Evolutionary conservation across 1,140 invertebrate species (phyloP), one percentile per base, ranked within the genome.

Genomic region (Melitaea cinxia): DNA sequence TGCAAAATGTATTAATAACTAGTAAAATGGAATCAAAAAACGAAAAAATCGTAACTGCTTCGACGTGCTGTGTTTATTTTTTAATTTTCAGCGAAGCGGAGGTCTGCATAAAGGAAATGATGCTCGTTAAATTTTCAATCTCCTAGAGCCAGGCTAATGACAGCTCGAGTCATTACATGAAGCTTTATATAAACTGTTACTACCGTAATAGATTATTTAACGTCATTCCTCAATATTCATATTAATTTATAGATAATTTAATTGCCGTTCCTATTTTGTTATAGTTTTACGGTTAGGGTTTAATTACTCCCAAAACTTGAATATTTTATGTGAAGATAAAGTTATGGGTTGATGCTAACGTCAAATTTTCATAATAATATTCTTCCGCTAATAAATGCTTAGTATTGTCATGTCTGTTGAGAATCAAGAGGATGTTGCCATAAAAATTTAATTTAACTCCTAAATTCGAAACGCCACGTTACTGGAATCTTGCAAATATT

Each of bases 91-190:
- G 19, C 50, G 50, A 60, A 55, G 59, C 54, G 58, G 65, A 23
- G 30, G 49, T 54, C 33, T 50, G 63, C 65, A 76, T 60, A 57
- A 76, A 69, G 77, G 70, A 72, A 79, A 80, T 75, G 75, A 66
- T 70, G 60, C 73, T 82, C 80, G 78, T 84, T 84, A 84, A 81
- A 80, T 77, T 84, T 84, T 80, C 80, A 81, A 84, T 84, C 75
- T 82, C 59, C 76, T 55, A 33, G 45, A 71, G 66, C 70, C 42
- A 37, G 61, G 72, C 72, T 82, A 83, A 82, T 82, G 78, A 82
- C 73, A 71, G 68, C 67, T 52, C 60, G 60, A 73, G 71, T 78
- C 75, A 77, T 80, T 80, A 73, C 69, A 66, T 60, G 67, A 59
- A 19, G 62, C 66, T 75, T 62, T 67, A 45, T 73, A 65, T 58